Evolutionary conservation across 1,140 invertebrate genomes (phyloP).

Genomic region (Musca domestica): DNA sequence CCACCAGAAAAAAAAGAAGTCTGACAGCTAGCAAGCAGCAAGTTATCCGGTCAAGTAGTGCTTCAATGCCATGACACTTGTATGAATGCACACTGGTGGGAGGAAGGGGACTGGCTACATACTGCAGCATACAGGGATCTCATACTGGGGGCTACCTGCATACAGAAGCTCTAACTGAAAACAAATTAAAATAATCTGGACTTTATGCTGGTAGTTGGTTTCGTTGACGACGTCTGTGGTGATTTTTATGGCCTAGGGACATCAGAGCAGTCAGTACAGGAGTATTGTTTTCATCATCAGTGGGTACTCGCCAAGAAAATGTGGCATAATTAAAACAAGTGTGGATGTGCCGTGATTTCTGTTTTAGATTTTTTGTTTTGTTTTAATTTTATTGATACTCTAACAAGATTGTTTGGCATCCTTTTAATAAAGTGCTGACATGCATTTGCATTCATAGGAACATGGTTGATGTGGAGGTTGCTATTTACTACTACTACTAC

Average conservation of each 20-base stretch:
- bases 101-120: too few species aligned
- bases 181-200: constrained; percentile 8
- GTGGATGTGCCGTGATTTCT: neutral
- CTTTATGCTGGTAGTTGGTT: neutral
- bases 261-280: neutral
- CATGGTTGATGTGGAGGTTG: neutral
- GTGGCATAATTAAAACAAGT: constrained; percentile 20
- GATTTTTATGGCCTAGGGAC: constrained; percentile 1
- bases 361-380: too few species aligned
- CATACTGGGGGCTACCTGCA: neutral
- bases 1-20: neutral
- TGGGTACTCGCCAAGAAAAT: neutral
- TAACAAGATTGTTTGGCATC: constrained; percentile 21
- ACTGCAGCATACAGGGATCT: too few species aligned
- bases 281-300: neutral
- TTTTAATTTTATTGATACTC: neutral
- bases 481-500: too few species aligned
- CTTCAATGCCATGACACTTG: too few species aligned
- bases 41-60: too few species aligned
- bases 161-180: constrained; percentile 16
- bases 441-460: neutral
- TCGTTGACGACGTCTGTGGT: neutral
- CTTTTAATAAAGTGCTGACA: constrained; percentile 21
- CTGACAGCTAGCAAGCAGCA: too few species aligned
- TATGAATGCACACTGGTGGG: too few species aligned